phyloP scores from a whole-genome alignment of 2,797 vertebrate genomes.

The Eutrigla gurnardus region DNA sequence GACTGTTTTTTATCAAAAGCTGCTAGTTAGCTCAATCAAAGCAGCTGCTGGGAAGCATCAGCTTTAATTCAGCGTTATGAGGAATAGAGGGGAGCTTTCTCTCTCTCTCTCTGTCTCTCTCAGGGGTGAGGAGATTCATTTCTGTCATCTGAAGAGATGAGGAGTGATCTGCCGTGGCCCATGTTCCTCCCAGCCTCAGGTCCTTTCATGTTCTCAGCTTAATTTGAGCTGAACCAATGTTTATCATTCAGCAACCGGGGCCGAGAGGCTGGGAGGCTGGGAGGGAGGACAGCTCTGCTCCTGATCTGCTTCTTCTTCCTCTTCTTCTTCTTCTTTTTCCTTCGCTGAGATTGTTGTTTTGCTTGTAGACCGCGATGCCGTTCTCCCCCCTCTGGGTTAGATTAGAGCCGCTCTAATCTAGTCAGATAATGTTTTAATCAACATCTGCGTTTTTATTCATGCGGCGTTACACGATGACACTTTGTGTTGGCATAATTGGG shows the following conservation, averaged over 20 bases:
- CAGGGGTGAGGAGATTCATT: conserved; percentile 60
- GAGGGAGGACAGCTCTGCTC: conserved; percentile 43
- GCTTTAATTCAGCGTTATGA: conserved; percentile 61
- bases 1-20: conserved; percentile 72
- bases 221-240: conserved; percentile 70
- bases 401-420: conserved; percentile 67
- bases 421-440: conserved; percentile 75
- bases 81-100: conserved; percentile 29
- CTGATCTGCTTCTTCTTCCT: not conserved
- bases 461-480: conserved; percentile 51
- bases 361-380: conserved; percentile 38
- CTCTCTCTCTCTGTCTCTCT: conserved; percentile 33
- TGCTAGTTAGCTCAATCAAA: conserved; percentile 80
- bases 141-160: conserved; percentile 68
- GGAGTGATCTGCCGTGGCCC: conserved; percentile 59
- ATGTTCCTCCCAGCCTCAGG: conserved; percentile 61
- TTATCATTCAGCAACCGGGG: conserved; percentile 62
- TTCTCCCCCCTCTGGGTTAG: conserved; percentile 60
- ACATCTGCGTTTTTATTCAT: conserved; percentile 63
- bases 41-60: conserved; percentile 70
- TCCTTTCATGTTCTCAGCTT: conserved; percentile 66
- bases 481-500: conserved; percentile 56
- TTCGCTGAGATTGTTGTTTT: conserved; percentile 61
- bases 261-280: conserved; percentile 46
- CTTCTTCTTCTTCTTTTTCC: not conserved